These are phyloP conservation scores for Ophion ventricosus DNA, from an alignment of 2,888 invertebrate species.

Conservation along the genomic window DNA sequence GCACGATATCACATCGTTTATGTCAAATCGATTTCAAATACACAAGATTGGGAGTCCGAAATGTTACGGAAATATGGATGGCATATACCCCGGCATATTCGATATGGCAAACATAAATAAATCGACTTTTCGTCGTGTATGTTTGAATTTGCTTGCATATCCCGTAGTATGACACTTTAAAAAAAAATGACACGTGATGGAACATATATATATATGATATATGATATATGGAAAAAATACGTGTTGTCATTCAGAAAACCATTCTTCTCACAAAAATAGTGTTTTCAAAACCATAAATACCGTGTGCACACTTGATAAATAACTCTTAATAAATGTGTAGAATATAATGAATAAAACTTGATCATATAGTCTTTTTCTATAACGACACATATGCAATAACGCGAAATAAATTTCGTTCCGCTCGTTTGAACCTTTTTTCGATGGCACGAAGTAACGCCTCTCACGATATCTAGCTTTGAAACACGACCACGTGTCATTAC, in stretches of 20 bases:
- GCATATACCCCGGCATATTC: neutral
- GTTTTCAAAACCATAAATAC: neutral
- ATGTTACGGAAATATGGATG: neutral
- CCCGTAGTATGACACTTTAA: neutral
- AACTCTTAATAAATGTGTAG: too few relatives aligned
- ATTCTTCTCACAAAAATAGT: neutral
- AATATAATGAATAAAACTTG: neutral
- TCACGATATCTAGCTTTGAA: neutral
- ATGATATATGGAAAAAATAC: too few relatives aligned
- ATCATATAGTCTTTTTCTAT: neutral
- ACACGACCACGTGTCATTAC: neutral
- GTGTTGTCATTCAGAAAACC: neutral
- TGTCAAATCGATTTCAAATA: neutral
- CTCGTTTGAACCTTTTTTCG: neutral
- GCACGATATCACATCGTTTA: constrained; percentile 2
- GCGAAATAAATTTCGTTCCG: neutral
- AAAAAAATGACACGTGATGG: neutral
- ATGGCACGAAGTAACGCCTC: neutral
- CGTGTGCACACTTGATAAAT: too few relatives aligned
- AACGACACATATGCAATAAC: neutral
- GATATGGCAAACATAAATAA: neutral
- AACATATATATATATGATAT: too few relatives aligned
- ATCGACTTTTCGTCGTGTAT: neutral
- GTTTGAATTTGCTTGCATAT: neutral
- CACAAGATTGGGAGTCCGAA: neutral